These are phyloP conservation scores for Ardeotis arabs DNA, from an alignment of 2,113 vertebrate species.

Conservation along the genomic window DNA sequence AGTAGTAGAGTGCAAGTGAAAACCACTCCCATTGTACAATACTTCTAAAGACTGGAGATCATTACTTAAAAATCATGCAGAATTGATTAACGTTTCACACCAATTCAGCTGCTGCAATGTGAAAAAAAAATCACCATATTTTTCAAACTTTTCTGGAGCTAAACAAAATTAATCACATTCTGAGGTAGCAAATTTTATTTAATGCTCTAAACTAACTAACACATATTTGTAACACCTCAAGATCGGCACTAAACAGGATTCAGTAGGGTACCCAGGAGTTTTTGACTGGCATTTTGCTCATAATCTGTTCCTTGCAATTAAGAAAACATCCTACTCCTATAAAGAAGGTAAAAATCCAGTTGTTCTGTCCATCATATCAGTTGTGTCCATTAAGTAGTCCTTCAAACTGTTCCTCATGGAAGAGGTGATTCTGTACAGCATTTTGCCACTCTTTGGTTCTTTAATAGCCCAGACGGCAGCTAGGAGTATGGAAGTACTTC, in stretches of 20 bases:
- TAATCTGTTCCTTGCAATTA: neutral
- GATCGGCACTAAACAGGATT: neutral
- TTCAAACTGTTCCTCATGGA: neutral
- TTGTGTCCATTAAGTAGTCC: neutral
- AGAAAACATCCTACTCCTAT: neutral
- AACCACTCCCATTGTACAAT: neutral
- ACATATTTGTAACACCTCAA: neutral
- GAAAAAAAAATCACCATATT: neutral
- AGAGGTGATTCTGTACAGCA: neutral
- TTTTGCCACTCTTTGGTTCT: neutral
- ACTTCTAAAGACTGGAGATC: neutral
- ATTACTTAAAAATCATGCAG: conserved; percentile 8
- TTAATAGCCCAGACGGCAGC: neutral
- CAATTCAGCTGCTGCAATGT: neutral
- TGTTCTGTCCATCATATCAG: neutral
- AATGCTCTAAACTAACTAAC: neutral
- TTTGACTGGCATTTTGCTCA: neutral
- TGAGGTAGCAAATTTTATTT: neutral
- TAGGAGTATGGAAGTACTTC: neutral
- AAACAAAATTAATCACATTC: neutral
- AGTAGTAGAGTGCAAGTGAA: neutral
- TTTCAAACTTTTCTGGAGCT: conserved; percentile 4
- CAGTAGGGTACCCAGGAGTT: neutral
- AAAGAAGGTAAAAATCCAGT: neutral
- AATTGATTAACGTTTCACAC: neutral